These are phyloP conservation scores for Echeneis naucrates DNA, from an alignment of 2,797 vertebrate species.

Conservation along the genomic window DNA sequence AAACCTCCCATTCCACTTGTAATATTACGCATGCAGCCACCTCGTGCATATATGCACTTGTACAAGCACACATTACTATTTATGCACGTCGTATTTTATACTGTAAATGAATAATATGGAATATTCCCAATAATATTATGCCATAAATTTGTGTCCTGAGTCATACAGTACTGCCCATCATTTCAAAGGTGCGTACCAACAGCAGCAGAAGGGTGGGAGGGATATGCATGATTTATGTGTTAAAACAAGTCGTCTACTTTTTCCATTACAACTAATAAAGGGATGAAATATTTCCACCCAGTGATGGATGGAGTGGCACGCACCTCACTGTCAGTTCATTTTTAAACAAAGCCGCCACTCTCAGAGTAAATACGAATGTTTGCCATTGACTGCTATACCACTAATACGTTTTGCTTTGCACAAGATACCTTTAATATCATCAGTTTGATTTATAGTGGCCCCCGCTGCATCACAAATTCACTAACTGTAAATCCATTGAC, in stretches of 20 bases:
- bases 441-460: slow-evolving; percentile 66
- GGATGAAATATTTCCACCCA: slow-evolving; percentile 81
- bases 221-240: slow-evolving; percentile 84
- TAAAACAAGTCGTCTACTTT: slow-evolving; percentile 83
- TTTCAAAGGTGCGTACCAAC: slow-evolving; percentile 77
- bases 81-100: slow-evolving; percentile 72
- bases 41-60: slow-evolving; percentile 3
- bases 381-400: slow-evolving; percentile 74
- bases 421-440: slow-evolving; percentile 66
- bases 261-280: slow-evolving; percentile 85
- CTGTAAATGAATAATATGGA: slow-evolving; percentile 80
- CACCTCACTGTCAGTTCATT: slow-evolving; percentile 84
- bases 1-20: slow-evolving; percentile 18
- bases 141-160: slow-evolving; percentile 80
- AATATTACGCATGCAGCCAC: slow-evolving; percentile 17
- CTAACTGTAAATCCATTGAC: slow-evolving; percentile 61
- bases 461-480: slow-evolving; percentile 40
- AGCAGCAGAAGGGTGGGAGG: slow-evolving; percentile 51
- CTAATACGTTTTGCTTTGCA: slow-evolving; percentile 56
- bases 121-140: slow-evolving; percentile 83
- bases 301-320: slow-evolving; percentile 84
- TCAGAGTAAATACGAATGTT: slow-evolving; percentile 83
- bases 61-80: slow-evolving; percentile 63
- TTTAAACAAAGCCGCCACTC: slow-evolving; percentile 78
- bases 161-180: slow-evolving; percentile 71